phyloP scores from a whole-genome alignment of 2,888 invertebrate species.

The Rhagonycha fulva region DNA sequence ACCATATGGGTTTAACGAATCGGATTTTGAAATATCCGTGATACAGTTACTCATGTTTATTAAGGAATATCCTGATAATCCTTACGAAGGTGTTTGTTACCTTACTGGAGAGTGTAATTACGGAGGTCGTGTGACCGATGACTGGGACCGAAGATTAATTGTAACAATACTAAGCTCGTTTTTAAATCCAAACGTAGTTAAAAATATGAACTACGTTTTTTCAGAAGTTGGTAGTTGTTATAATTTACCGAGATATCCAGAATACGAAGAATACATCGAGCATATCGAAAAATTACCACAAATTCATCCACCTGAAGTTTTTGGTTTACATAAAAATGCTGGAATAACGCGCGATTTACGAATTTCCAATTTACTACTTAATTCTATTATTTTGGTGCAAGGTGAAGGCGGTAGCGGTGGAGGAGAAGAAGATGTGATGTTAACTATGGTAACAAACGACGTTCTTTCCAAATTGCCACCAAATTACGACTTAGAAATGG shows the following conservation, averaged over 20 bases:
- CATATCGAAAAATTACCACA: constrained; percentile 77
- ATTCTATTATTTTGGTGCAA: constrained; percentile 76
- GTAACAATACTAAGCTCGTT: constrained; percentile 76
- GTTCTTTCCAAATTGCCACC: constrained; percentile 60
- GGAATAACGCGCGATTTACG: constrained; percentile 85
- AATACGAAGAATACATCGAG: constrained; percentile 73
- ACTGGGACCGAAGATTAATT: constrained; percentile 82
- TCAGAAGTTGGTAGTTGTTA: constrained; percentile 53
- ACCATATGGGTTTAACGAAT: constrained; percentile 83
- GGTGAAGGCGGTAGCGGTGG: constrained; percentile 61
- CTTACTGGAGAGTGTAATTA: constrained; percentile 91
- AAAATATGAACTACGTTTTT: constrained; percentile 67
- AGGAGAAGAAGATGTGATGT: constrained; percentile 70
- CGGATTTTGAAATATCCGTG: constrained; percentile 81
- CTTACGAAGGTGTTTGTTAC: constrained; percentile 84
- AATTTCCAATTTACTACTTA: constrained; percentile 72
- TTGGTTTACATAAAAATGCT: constrained; percentile 88
- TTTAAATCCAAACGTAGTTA: constrained; percentile 69
- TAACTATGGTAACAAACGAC: constrained; percentile 67
- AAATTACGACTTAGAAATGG: constrained; percentile 70
- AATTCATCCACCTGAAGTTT: constrained; percentile 82
- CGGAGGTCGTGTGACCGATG: constrained; percentile 85
- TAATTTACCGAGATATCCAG: constrained; percentile 70
- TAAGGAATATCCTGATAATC: constrained; percentile 76
- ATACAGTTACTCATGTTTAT: constrained; percentile 82